A percentile compares a stretch with the other conserved stretches of the same genome.
Conservation (phyloP, 2,113 vertebrate species). For the Podocnemis expansa region DNA sequence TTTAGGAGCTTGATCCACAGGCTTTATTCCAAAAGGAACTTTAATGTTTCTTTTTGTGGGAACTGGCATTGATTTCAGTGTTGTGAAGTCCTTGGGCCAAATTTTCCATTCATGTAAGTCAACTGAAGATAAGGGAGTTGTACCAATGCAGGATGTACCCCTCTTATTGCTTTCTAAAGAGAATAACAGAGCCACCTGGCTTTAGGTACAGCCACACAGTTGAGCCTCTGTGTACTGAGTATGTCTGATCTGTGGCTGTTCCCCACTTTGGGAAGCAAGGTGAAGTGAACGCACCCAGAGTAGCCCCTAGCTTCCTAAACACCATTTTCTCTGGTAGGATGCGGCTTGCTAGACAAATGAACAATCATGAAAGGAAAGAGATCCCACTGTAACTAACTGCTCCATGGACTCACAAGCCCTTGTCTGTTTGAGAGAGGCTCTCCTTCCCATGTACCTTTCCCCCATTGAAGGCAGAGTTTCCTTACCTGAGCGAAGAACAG, state of each 20-base stretch:
- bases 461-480: not conserved
- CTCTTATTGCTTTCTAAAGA: not conserved
- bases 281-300: not conserved
- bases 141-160: not conserved
- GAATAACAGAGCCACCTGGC: not conserved
- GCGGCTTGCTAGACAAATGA: not conserved
- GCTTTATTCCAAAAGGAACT: not conserved
- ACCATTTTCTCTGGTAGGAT: not conserved
- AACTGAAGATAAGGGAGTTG: not conserved
- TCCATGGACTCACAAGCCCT: not conserved
- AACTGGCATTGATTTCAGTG: not conserved
- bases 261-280: not conserved
- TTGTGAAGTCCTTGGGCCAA: not conserved
- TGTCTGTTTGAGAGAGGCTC: not conserved
- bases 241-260: not conserved
- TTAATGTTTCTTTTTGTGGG: rapidly evolving
- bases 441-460: not conserved
- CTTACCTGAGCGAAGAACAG: constrained; percentile 42
- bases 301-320: not conserved
- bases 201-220: rapidly evolving
- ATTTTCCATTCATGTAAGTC: not conserved
- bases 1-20: not conserved
- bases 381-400: not conserved
- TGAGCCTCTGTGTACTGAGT: not conserved
- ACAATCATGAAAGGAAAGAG: not conserved